These are phyloP conservation scores for Lagopus leucura DNA, from an alignment of 2,113 vertebrate species.

Conservation along the genomic window DNA sequence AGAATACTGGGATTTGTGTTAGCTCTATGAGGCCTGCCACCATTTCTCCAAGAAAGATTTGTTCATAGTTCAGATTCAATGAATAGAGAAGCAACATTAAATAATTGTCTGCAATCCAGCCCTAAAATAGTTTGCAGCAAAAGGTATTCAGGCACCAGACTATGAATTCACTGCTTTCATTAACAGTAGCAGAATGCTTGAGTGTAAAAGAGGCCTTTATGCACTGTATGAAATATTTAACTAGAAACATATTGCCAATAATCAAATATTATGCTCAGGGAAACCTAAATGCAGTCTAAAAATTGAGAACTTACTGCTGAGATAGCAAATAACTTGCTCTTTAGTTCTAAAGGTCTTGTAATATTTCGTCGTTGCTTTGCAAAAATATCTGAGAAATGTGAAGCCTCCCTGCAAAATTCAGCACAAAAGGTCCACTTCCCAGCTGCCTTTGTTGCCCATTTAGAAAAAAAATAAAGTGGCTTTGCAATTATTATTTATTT, in stretches of 20 bases:
- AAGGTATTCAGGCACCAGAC: slow-evolving; percentile 34
- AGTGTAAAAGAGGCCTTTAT: slow-evolving; percentile 47
- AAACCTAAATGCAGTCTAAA: slow-evolving; percentile 48
- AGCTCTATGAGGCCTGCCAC: not conserved
- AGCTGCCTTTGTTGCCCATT: slow-evolving; percentile 18
- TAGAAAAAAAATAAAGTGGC: not conserved
- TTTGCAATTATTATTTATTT: slow-evolving; percentile 28
- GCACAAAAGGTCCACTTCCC: slow-evolving; percentile 21
- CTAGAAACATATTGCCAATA: slow-evolving; percentile 62
- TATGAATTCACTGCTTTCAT: slow-evolving; percentile 52
- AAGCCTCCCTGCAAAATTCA: slow-evolving; percentile 17
- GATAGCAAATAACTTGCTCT: slow-evolving; percentile 44
- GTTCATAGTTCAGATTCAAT: not conserved
- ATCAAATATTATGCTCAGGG: slow-evolving; percentile 39
- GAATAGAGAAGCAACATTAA: slow-evolving; percentile 40
- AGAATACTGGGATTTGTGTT: not conserved
- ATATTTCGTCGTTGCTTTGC: slow-evolving; percentile 29
- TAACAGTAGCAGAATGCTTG: slow-evolving; percentile 23
- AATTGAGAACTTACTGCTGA: slow-evolving; percentile 51
- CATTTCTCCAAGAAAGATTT: not conserved
- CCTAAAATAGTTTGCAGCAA: slow-evolving; percentile 30
- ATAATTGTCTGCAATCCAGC: slow-evolving; percentile 18
- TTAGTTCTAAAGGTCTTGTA: slow-evolving; percentile 37
- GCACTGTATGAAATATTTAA: slow-evolving; percentile 66
- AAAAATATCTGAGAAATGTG: slow-evolving; percentile 35